Evolutionary conservation across 1,140 invertebrate species (phyloP).

Genomic region (Plutomurus gul): DNA sequence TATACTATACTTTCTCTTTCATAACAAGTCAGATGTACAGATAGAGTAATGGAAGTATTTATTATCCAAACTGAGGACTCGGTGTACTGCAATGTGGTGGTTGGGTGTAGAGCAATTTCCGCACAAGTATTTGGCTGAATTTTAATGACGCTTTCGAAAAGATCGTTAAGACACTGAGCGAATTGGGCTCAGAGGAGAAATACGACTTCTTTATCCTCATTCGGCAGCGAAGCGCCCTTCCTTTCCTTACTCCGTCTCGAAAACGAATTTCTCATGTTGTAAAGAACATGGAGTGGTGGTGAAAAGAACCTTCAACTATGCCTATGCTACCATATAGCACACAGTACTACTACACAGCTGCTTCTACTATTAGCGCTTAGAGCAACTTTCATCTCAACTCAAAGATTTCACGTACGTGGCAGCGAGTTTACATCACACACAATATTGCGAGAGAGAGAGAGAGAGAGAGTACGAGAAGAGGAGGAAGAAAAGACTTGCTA

Average conservation of each 20-base stretch:
- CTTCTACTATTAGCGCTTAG: not conserved
- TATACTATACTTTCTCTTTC: not conserved
- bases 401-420: too few relatives aligned
- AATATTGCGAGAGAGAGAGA: not conserved
- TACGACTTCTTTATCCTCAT: constrained; percentile 29
- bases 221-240: not conserved
- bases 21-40: not conserved
- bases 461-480: not conserved
- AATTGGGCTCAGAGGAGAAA: constrained; percentile 13
- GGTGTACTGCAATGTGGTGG: too few relatives aligned
- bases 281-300: too few relatives aligned
- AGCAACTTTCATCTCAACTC: not conserved
- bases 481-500: not conserved
- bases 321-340: too few relatives aligned
- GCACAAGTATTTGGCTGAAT: constrained; percentile 17
- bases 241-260: not conserved
- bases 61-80: too few relatives aligned
- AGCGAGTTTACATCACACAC: not conserved
- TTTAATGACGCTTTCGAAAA: constrained; percentile 27
- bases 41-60: constrained; percentile 11
- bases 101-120: constrained; percentile 12
- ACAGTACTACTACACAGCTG: not conserved
- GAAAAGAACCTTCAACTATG: too few relatives aligned
- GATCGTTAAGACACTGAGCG: constrained; percentile 25
- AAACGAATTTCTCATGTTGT: constrained; percentile 6